Base-by-base conservation (phyloP, 2,797 vertebrate species). In the Lagorchestes hirsutus region DNA sequence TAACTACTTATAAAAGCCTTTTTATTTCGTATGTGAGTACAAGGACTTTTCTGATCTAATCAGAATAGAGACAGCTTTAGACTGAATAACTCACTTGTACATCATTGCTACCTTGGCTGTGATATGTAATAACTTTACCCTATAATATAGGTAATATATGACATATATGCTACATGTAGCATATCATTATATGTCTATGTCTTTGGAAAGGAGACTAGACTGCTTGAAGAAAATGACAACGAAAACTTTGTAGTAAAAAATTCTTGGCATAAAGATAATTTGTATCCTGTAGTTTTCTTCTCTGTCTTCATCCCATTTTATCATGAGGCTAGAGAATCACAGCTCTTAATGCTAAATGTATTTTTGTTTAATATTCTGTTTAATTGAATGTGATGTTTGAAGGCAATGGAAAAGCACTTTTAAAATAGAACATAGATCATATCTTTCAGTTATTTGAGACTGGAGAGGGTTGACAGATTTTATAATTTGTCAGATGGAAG, bases 401-500 rank as follows among this genome's bases (percentile, higher is more conserved):
- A 98, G 82, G 95, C 28, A 54, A 22, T 0, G 0, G 16, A 31
- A 27, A 29, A 58, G 40, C 34, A 5, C 82, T 93, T 90, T 95
- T 94, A 55, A 95, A 95, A 57, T 92, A 91, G 94, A 2, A 9
- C 11, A 24, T 55, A 24, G 62, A 67, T 54, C 92, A 92, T 94
- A 94, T 95, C 95, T 82, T 16, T 95, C 34, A 91, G 40, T 90
- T 93, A 96, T 67, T 97, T 58, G 95, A 54, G 92, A 57, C 95
- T 67, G 55, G 59, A 92, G 22, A 87, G 2, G 67, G n/a, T 50
- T 87, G 40, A 46, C 27, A 27, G 55, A 90, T 93, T 92, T 97
- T 95, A 40, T 91, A 58, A 92, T 94, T 93, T 93, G 54, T 95
- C 95, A 92, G 82, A 82, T 87, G 50, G 93, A 96, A 56, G 56